These are phyloP conservation scores for Octodon degus DNA, from an alignment of 2,113 vertebrate genomes.

Conservation along the genomic window DNA sequence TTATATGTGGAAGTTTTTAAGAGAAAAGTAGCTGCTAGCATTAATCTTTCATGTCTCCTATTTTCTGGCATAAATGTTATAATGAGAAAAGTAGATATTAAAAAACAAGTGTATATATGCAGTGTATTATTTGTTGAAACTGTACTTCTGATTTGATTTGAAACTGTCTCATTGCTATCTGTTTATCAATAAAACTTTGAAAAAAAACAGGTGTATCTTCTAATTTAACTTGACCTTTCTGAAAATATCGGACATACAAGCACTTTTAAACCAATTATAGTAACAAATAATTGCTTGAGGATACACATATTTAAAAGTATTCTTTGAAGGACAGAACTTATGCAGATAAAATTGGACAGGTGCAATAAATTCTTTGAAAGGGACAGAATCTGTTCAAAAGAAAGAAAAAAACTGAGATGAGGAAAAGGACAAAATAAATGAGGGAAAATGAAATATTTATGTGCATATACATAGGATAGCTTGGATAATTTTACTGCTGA, in stretches of 20 bases:
- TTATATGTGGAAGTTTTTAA: constrained; percentile 63
- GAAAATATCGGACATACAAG: background rate
- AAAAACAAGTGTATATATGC: background rate
- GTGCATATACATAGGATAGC: too few relatives aligned
- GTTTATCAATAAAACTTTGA: too few relatives aligned
- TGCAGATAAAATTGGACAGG: background rate
- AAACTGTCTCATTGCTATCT: too few relatives aligned
- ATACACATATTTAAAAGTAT: background rate
- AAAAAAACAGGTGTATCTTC: constrained; percentile 4
- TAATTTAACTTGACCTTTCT: background rate
- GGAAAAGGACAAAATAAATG: too few relatives aligned
- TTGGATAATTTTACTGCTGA: too few relatives aligned
- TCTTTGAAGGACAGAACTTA: background rate
- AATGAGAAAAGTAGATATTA: constrained; percentile 36
- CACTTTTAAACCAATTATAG: background rate
- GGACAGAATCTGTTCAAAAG: too few relatives aligned
- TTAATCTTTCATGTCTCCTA: background rate
- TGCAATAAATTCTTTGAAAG: too few relatives aligned
- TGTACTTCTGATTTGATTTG: too few relatives aligned
- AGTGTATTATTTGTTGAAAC: too few relatives aligned
- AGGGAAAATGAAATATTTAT: too few relatives aligned
- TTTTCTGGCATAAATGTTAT: constrained; percentile 53
- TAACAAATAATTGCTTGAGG: background rate
- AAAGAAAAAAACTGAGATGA: too few relatives aligned
- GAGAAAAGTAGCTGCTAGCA: constrained; percentile 36